These are phyloP conservation scores for Alfaro cultratus DNA, from an alignment of 2,797 vertebrate genomes.

Conservation along the genomic window DNA sequence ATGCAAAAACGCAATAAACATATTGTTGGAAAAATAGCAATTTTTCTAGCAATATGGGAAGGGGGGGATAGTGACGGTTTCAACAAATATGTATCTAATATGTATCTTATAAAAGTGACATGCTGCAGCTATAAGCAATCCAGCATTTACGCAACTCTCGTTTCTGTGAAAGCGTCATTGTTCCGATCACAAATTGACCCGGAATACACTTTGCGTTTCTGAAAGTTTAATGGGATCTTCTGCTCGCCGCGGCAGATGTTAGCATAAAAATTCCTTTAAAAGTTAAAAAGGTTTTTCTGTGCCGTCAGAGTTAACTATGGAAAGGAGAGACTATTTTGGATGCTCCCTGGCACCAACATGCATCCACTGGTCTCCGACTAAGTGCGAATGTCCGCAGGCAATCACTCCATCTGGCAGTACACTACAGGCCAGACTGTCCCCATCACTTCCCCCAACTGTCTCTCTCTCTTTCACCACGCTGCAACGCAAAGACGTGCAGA, in stretches of 20 bases:
- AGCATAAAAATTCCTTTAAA: conserved; percentile 2
- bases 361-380: conserved; percentile 59
- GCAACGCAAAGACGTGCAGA: conserved; percentile 54
- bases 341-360: conserved; percentile 50
- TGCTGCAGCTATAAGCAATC: background rate
- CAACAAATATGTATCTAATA: too few relatives aligned
- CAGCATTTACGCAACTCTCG: conserved; percentile 5
- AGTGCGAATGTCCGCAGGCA: conserved; percentile 69
- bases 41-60: too few relatives aligned
- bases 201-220: background rate
- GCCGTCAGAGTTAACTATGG: conserved; percentile 32
- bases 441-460: conserved; percentile 38
- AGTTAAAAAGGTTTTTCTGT: conserved; percentile 27
- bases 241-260: background rate
- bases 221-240: background rate
- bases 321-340: conserved; percentile 51
- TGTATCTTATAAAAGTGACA: too few relatives aligned
- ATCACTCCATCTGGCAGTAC: conserved; percentile 75
- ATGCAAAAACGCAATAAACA: too few relatives aligned
- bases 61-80: too few relatives aligned
- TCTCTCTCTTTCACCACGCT: conserved; percentile 28
- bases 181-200: background rate
- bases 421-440: conserved; percentile 62
- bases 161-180: background rate
- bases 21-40: too few relatives aligned